Base-by-base conservation (phyloP, 2,888 invertebrate species). In the Nyleta sp. region DNA sequence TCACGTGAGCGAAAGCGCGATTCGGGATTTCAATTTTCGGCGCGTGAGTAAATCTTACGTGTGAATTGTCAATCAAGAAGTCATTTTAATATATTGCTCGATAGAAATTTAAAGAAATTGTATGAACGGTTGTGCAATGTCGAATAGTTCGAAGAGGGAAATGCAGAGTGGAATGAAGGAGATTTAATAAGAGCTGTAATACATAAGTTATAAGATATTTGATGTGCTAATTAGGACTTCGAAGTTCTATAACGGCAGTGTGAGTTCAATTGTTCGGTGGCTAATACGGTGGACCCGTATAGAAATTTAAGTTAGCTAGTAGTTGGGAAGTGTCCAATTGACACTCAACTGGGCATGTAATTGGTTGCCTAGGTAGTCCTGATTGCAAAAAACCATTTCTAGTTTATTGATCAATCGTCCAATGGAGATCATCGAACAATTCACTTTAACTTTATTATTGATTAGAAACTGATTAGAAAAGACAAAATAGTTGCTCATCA, bases 281-380 rank as follows among this genome's bases (percentile, higher is more conserved):
- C 65, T 73, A 65, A 64, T 73, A 73, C 64, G 42, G 64, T 65
- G 65, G 40, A 57, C 57, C 50, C 8, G 55, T 46, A 40, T 64
- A 38, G 64, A 73, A 57, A 73, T 65, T 57, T 57, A 57, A 73
- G 57, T 73, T 73, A 55, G 40, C 53, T 50, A 31, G 60, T 52
- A 60, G 52, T 71, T 71, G 40, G 38, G 42, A 64, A 65, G 40
- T 57, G 42, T 35, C 38, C 64, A 46, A 73, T 73, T 64, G 48
- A 64, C 64, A 73, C 57, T 57, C 33, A 64, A 57, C 64, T 73
- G 18, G 55, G 38, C 17, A 50, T 65, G 64, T 73, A 73, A 73
- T 73, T 64, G 18, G 50, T 57, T 59, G 64, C 46, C 31, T 48
- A 46, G 28, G 10, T 46, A 31, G 24, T 40, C 35, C 7, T 48